Percentiles rank a stretch among this genome's conserved stretches.
These are phyloP conservation scores for Penelope pileata DNA, from an alignment of 2,113 vertebrate genomes.

Conservation along the genomic window DNA sequence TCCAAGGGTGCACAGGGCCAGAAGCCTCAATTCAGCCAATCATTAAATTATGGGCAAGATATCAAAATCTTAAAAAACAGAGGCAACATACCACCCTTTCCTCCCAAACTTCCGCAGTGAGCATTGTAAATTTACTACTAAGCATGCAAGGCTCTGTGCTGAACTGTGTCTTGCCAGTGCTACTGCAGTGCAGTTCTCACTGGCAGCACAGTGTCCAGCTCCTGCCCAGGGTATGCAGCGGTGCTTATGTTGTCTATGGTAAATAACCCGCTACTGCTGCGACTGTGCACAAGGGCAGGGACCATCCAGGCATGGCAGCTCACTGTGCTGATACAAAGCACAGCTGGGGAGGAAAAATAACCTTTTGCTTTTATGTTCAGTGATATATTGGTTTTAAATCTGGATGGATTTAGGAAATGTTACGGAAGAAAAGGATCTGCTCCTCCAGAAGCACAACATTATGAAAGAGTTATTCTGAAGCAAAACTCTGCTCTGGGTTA, in stretches of 20 bases:
- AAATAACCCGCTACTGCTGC: not conserved
- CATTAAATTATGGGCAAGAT: not conserved
- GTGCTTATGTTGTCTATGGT: not conserved
- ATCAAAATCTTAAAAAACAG: not conserved
- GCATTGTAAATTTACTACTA: not conserved
- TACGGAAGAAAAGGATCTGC: not conserved
- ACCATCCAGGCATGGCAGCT: not conserved
- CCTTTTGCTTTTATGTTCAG: constrained; percentile 34
- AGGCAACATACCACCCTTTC: not conserved
- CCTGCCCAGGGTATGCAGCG: not conserved
- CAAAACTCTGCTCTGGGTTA: constrained; percentile 14
- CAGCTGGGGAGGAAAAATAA: constrained; percentile 46
- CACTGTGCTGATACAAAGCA: not conserved
- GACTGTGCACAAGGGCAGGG: rapidly evolving
- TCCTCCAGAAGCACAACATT: constrained; percentile 30
- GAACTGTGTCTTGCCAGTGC: not conserved
- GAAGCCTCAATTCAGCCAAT: rapidly evolving
- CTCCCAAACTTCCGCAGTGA: not conserved
- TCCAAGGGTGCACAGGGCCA: not conserved
- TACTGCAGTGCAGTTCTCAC: not conserved
- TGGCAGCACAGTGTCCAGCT: rapidly evolving
- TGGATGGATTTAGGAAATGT: constrained; percentile 29
- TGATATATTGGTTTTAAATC: constrained; percentile 40
- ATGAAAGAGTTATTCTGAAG: constrained; percentile 12
- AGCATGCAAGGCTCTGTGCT: rapidly evolving